Evolutionary conservation across 2,797 vertebrate genomes (phyloP).

Genomic region (Heliangelus exortis): DNA sequence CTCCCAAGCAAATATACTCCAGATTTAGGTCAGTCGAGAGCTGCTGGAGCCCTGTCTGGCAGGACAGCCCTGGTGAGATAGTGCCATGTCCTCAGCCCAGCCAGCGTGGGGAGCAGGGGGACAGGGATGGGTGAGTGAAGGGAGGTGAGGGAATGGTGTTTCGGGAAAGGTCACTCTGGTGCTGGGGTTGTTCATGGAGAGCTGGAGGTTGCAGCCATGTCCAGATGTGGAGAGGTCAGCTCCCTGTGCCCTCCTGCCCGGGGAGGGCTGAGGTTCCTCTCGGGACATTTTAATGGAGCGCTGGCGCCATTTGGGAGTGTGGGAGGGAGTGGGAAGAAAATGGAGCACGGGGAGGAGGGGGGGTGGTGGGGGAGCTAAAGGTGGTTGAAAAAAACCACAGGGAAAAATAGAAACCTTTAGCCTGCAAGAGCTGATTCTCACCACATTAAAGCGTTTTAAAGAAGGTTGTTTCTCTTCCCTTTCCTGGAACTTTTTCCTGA

Average conservation of each 20-base stretch:
- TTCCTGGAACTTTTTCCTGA: conserved; percentile 57
- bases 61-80: neutral
- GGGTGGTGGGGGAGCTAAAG: neutral
- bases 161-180: neutral
- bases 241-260: rapidly evolving
- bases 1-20: rapidly evolving
- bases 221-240: conserved; percentile 45
- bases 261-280: neutral
- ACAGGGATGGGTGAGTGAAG: neutral
- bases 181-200: neutral
- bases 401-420: neutral
- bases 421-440: neutral
- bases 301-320: neutral
- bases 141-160: neutral
- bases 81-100: rapidly evolving
- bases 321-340: neutral
- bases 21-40: neutral
- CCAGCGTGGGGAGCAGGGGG: neutral
- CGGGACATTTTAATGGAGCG: neutral
- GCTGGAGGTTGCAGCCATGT: neutral
- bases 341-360: neutral
- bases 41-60: neutral
- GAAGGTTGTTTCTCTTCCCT: conserved; percentile 29
- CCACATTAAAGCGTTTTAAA: neutral
- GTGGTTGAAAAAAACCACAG: neutral